Base-by-base conservation (phyloP, 2,797 vertebrate species). In the Heterohyrax brucei region DNA sequence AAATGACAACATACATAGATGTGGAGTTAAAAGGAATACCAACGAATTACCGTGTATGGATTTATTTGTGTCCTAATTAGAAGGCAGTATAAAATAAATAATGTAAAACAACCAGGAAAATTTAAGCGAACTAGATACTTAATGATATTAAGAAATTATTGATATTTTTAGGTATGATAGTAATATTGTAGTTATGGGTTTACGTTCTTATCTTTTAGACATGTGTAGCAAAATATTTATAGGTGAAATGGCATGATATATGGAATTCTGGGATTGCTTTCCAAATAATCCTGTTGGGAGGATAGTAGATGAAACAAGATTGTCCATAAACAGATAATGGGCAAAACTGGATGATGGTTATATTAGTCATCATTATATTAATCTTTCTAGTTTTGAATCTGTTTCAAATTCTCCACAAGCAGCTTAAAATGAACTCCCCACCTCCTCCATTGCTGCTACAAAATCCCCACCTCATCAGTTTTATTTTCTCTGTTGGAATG, bases 241-340 rank as follows among this genome's bases (percentile, higher is more conserved):
- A 56, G 53, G 18, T 56, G 53, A 56, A 56, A 14, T 56, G 53
- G 53, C 53, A 61, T 83, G 39, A 39, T 93, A 68, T 84, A 22
- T 95, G 24, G 93, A 95, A 94, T 93, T 76, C 59, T 92, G 10
- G 21, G 26, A 90, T 91, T 93, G 84, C 8, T 30, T 73, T 95
- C 73, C 84, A 89, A 80, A 92, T 87, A 94, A 84, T 76, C 18
- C 9, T 83, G 21, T 79, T 14, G 28, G 33, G 48, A 79, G 14
- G n/a, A 87, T 62, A 78, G 78, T 8, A 68, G 14, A 82, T 78
- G 30, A 87, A 95, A 50, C 48, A 88, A 56, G 53, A 56, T 56
- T 56, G 53, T 56, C 53, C 53, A 56, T 56, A 56, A 56, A 56
- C 18, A 16, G 13, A 56, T 56, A 56, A 56, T 56, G 13, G 53